Percentiles rank a stretch among this genome's conserved stretches.
Conservation (phyloP, 2,797 vertebrate species). For the Leptatherina wallacei region DNA sequence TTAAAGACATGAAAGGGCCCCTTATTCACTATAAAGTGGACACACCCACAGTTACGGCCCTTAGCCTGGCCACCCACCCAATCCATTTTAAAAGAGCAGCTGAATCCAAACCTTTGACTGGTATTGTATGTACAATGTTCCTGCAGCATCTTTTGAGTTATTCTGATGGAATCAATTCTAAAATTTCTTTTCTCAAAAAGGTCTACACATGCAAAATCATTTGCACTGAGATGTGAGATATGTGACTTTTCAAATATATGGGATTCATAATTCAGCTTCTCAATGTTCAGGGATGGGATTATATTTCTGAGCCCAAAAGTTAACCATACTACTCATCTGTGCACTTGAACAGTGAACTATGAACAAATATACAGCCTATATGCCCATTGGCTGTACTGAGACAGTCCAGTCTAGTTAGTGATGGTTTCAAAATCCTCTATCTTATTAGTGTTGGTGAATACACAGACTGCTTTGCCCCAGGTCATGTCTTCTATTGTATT, state of each 20-base stretch:
- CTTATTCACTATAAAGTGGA: not conserved
- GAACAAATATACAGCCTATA: slow-evolving; percentile 4
- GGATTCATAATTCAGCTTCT: too few species aligned
- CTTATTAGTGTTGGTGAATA: slow-evolving; percentile 45
- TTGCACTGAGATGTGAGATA: not conserved
- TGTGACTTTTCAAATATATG: not conserved
- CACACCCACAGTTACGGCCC: not conserved
- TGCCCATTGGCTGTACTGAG: slow-evolving; percentile 18
- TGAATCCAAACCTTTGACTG: not conserved
- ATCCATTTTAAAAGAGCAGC: not conserved
- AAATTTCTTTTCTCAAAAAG: not conserved
- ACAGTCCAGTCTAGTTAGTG: slow-evolving; percentile 10
- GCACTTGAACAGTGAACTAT: not conserved
- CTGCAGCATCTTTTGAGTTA: not conserved
- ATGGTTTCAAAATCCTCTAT: slow-evolving; percentile 24
- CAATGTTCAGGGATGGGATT: not conserved
- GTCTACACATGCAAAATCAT: not conserved
- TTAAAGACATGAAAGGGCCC: not conserved
- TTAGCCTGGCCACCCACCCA: not conserved
- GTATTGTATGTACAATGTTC: not conserved
- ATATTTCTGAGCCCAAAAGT: not conserved
- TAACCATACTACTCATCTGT: slow-evolving; percentile 5
- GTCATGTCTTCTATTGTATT: slow-evolving; percentile 43
- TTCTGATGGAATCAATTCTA: not conserved
- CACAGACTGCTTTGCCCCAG: slow-evolving; percentile 17